Conservation (phyloP, 30 jellyfish, hydroid and myxozoan genomes). For the Turritopsis rubra region DNA sequence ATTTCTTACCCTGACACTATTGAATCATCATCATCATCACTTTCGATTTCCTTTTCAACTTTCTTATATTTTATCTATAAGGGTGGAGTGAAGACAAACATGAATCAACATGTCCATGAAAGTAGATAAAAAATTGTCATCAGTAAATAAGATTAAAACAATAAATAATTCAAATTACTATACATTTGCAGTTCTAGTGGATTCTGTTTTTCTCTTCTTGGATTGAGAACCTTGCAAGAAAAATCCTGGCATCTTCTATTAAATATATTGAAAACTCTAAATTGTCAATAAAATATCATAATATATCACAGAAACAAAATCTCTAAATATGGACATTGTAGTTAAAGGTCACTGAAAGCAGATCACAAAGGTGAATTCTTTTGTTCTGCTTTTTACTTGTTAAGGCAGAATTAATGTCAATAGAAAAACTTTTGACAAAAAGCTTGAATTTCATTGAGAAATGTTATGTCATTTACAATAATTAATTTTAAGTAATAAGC, state of each 20-base stretch:
- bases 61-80: neutral
- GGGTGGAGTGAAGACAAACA: neutral
- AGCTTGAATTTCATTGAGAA: too few relatives aligned
- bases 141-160: neutral
- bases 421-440: too few relatives aligned
- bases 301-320: too few relatives aligned
- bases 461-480: too few relatives aligned
- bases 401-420: too few relatives aligned
- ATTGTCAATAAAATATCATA: neutral
- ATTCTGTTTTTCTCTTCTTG: slow-evolving; percentile 27
- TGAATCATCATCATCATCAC: slow-evolving; percentile 23
- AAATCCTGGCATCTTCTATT: slow-evolving; percentile 56
- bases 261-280: neutral
- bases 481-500: too few relatives aligned
- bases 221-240: slow-evolving; percentile 46
- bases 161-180: too few relatives aligned
- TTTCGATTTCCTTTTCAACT: slow-evolving; percentile 7
- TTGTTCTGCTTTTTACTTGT: too few relatives aligned
- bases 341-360: too few relatives aligned
- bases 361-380: too few relatives aligned
- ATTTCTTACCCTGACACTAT: slow-evolving; percentile 10
- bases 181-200: neutral
- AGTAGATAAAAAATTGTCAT: neutral
- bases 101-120: neutral
- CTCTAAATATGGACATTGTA: too few relatives aligned